Evolutionary conservation across 1,140 invertebrate genomes (phyloP).

Genomic region (Streblospio benedicti): DNA sequence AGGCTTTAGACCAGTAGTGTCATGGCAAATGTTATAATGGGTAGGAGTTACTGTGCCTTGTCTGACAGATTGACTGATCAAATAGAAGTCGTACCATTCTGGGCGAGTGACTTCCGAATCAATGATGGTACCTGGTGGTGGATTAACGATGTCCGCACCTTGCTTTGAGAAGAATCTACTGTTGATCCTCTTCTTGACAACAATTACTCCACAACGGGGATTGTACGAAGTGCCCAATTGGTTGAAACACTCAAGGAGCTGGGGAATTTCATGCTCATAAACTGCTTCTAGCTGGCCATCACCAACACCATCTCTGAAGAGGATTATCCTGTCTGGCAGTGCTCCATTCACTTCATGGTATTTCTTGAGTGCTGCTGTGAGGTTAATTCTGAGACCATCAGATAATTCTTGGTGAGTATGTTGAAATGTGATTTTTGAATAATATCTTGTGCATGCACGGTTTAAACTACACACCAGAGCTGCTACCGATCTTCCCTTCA

Average conservation of each 20-base stretch:
- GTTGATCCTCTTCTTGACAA: constrained; percentile 84
- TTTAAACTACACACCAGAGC: constrained; percentile 6
- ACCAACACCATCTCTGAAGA: constrained; percentile 88
- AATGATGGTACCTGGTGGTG: constrained; percentile 71
- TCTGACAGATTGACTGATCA: constrained; percentile 65
- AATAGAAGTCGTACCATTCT: constrained; percentile 59
- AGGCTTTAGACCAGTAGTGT: constrained; percentile 54
- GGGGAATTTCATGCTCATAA: constrained; percentile 59
- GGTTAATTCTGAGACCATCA: background rate
- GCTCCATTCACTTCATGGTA: constrained; percentile 17
- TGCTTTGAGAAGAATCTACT: constrained; percentile 14
- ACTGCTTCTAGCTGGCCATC: constrained; percentile 72
- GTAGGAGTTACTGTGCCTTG: constrained; percentile 76
- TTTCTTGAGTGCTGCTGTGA: constrained; percentile 8
- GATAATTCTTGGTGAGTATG: constrained; percentile 8
- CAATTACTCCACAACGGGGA: constrained; percentile 22
- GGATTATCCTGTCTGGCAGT: constrained; percentile 66
- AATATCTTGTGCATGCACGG: constrained; percentile 2
- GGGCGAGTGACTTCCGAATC: constrained; percentile 53
- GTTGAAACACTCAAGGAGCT: constrained; percentile 7
- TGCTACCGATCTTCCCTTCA: constrained; percentile 6
- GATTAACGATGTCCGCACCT: constrained; percentile 57
- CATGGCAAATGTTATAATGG: constrained; percentile 66
- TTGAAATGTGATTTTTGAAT: constrained; percentile 8
- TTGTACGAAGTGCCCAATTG: constrained; percentile 36